These are phyloP conservation scores for Lerema accius DNA, from an alignment of 1,140 invertebrate genomes.

Conservation along the genomic window DNA sequence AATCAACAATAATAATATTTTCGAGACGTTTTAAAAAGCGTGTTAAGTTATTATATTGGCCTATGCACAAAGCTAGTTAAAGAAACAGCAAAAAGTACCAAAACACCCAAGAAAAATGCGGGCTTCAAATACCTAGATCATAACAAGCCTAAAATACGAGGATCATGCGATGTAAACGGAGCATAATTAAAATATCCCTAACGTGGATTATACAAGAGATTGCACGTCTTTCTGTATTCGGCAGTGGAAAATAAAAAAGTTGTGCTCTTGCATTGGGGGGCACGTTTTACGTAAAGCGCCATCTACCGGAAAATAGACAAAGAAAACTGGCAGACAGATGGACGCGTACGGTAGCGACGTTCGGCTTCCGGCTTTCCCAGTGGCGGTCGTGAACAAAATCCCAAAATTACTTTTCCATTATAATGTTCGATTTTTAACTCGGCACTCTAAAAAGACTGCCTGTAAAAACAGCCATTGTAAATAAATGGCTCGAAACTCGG, in stretches of 20 bases:
- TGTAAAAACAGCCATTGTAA: conserved; percentile 24
- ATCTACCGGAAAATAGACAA: conserved; percentile 26
- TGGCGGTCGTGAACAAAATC: conserved; percentile 5
- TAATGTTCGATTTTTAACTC: conserved; percentile 30
- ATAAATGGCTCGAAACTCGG: conserved; percentile 43
- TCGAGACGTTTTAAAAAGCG: too few relatives aligned
- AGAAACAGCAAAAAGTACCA: too few relatives aligned
- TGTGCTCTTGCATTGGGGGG: conserved; percentile 7
- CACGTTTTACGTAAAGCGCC: conserved; percentile 13
- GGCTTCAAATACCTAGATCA: not conserved
- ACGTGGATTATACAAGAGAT: conserved; percentile 17
- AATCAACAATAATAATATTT: too few relatives aligned
- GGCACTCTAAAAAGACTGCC: too few relatives aligned
- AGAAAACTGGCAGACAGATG: conserved; percentile 20
- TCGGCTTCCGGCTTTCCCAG: not conserved
- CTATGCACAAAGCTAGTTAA: too few relatives aligned
- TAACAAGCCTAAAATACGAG: not conserved
- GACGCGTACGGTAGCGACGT: conserved; percentile 1
- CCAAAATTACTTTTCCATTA: conserved; percentile 31
- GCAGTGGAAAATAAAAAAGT: conserved; percentile 11
- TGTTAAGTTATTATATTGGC: too few relatives aligned
- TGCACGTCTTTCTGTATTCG: conserved; percentile 9
- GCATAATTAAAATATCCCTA: conserved; percentile 4
- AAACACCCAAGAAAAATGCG: not conserved
- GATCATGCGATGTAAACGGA: not conserved